Base-by-base conservation (phyloP, 92 coral and sea anemone species). In the Ricordea florida region DNA sequence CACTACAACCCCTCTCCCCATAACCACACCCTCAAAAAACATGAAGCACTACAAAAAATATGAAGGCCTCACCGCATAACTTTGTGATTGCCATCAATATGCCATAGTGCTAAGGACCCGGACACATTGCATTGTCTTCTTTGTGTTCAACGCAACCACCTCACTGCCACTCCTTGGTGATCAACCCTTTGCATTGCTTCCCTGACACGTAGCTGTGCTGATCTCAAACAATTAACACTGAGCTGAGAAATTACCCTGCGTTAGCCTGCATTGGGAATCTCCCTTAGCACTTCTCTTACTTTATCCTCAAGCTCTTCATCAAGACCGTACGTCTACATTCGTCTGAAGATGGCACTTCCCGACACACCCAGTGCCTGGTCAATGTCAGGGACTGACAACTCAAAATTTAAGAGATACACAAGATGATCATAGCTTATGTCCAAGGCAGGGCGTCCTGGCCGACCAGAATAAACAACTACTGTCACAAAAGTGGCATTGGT, bases 41-140 rank as follows among this genome's bases (percentile, higher is more conserved):
- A n/a, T n/a, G n/a, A 33, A 31, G 36, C 32, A 46, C 57, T 6
- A 47, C 33, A 41, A 73, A 18, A 34, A 16, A 33, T 32, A 57
- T 57, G 64, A 57, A 57, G 64, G 44, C 47, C 50, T 70, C 51
- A 85, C 91, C 86, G 47, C 30, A 85, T 79, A 3, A 86, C 64
- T 66, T 86, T 86, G 43, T 86, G 91, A 27, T 86, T 77, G 1
- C 90, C 85, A 37, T 77, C 89, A 64, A 84, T 69, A 70, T 79
- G 91, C 90, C 90, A 85, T 62, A 86, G 57, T 66, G 83, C 68
- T 38, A 86, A 62, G 51, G 91, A 83, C 38, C 91, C 91, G n/a
- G 70, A 37, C 20, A 79, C 91, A 62, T 69, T 55, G 63, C 79
- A 79, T 51, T 55, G 71, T 34, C 72, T 48, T 37, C 86, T 79